Conservation (phyloP, 1,140 invertebrate species). For the Brachionus sp. region DNA sequence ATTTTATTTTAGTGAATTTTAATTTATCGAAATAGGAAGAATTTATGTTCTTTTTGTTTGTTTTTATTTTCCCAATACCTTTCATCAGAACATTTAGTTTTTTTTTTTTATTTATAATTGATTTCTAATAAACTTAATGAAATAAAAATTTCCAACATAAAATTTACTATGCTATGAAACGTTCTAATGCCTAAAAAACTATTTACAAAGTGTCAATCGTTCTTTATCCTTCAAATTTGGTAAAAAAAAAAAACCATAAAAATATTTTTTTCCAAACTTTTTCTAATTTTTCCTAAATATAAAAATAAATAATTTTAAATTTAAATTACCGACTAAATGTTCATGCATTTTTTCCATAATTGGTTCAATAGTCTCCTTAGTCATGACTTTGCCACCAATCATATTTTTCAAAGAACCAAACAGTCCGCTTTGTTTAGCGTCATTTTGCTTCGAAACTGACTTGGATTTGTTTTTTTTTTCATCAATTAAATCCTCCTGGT, state of each 20-base stretch:
- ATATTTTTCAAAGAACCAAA: constrained; percentile 67
- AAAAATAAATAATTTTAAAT: constrained; percentile 23
- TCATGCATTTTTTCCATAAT: constrained; percentile 90
- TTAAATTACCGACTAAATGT: constrained; percentile 65
- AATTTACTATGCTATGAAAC: too few species aligned
- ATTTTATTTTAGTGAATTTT: too few species aligned
- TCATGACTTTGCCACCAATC: constrained; percentile 61
- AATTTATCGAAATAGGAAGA: too few species aligned
- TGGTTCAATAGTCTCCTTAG: constrained; percentile 69
- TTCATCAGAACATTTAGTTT: too few species aligned
- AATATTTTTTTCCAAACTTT: not conserved
- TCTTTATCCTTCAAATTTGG: too few species aligned
- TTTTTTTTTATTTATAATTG: too few species aligned
- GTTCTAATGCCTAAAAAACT: too few species aligned
- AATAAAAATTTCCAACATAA: too few species aligned
- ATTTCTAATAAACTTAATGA: too few species aligned
- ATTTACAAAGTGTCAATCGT: too few species aligned
- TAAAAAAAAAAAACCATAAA: not conserved
- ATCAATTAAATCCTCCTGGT: not conserved
- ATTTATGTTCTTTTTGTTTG: too few species aligned
- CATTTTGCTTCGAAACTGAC: constrained; percentile 48
- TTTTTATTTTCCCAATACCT: too few species aligned
- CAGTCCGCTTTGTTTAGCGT: constrained; percentile 53
- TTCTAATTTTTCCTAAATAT: not conserved
- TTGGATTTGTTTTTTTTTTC: constrained; percentile 19